A percentile compares a stretch with the other conserved stretches of the same genome.
Conservation (phyloP, 1,140 invertebrate genomes). For the Drosophila grimshawi region DNA sequence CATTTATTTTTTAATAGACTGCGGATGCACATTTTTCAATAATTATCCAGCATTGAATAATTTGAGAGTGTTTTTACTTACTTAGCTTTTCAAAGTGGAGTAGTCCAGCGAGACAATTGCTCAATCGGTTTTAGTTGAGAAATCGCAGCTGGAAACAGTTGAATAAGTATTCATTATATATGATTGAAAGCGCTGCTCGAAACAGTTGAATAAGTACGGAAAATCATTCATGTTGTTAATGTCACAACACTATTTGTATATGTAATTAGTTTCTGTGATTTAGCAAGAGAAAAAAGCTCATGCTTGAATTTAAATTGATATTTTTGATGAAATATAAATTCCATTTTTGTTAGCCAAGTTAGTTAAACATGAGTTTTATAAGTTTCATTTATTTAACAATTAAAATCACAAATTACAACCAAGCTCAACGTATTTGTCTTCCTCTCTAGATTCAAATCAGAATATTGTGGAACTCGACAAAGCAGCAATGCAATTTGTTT, state of each 20-base stretch:
- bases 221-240: conserved; percentile 12
- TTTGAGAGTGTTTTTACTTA: conserved; percentile 16
- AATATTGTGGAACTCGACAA: not conserved
- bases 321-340: no score
- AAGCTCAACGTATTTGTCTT: no score
- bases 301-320: no score
- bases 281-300: no score
- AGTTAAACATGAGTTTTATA: no score
- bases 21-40: conserved; percentile 51
- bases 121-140: conserved; percentile 34
- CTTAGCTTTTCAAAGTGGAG: conserved; percentile 35
- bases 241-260: not conserved
- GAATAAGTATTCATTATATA: conserved; percentile 47
- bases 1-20: conserved; percentile 38
- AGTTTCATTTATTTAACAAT: no score
- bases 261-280: no score
- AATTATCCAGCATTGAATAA: conserved; percentile 30
- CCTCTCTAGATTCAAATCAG: no score
- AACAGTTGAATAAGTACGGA: no score
- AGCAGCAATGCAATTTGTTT: conserved; percentile 18
- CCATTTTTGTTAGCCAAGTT: no score
- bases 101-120: conserved; percentile 24
- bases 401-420: no score
- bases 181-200: not conserved
- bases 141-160: conserved; percentile 13